These are phyloP conservation scores for Cryptocheilus praepositus DNA, from an alignment of 2,888 invertebrate genomes.

Conservation along the genomic window DNA sequence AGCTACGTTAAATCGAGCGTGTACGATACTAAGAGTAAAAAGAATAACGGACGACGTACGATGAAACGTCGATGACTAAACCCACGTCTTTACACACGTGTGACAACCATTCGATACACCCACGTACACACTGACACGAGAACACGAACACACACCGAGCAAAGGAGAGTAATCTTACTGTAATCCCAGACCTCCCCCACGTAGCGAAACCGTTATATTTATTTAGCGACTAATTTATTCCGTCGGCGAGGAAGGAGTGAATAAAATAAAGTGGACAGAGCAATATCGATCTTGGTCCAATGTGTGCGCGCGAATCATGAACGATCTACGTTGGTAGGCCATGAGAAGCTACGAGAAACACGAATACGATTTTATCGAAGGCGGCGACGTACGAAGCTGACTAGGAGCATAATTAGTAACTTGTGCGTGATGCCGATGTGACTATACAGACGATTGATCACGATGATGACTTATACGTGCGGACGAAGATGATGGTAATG, in stretches of 20 bases:
- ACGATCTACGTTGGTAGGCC: too few relatives aligned
- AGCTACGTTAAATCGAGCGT: constrained; percentile 1
- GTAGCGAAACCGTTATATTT: constrained; percentile 49
- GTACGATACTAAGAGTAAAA: too few relatives aligned
- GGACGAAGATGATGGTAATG: constrained; percentile 20
- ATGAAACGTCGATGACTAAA: too few relatives aligned
- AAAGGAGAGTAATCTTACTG: too few relatives aligned
- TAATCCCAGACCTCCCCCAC: constrained; percentile 14
- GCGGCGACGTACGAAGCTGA: not conserved
- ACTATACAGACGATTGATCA: not conserved
- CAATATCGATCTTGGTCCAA: not conserved
- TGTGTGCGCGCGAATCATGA: too few relatives aligned
- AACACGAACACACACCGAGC: too few relatives aligned
- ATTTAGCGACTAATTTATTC: constrained; percentile 59
- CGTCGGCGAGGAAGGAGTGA: constrained; percentile 2
- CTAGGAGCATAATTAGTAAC: not conserved
- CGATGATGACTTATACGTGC: constrained; percentile 3
- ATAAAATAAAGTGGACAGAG: constrained; percentile 1
- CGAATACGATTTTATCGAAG: not conserved
- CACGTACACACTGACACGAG: too few relatives aligned
- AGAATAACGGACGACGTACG: too few relatives aligned
- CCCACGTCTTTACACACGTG: too few relatives aligned
- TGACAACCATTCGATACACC: too few relatives aligned
- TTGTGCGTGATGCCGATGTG: too few relatives aligned
- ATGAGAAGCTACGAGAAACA: not conserved